A percentile compares a stretch with the other conserved stretches of the same genome.
phyloP scores from a whole-genome alignment of 2,888 invertebrate species.

The Lamellibrachia columna region DNA sequence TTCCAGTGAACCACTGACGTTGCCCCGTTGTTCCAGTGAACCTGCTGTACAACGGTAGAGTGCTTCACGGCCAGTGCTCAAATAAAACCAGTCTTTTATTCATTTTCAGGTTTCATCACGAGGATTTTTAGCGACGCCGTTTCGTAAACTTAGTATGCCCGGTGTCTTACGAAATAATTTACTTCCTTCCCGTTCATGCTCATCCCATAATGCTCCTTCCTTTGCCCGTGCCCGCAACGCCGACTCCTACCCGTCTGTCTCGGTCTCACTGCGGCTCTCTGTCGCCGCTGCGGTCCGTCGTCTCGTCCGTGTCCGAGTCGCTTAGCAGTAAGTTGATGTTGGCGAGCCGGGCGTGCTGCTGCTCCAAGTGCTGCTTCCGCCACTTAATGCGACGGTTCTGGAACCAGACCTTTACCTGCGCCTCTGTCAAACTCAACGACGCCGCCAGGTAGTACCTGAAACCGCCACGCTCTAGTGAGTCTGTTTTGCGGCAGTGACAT shows the following conservation, averaged over 20 bases:
- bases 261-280: not conserved
- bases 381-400: slow-evolving; percentile 82
- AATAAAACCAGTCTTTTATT: not conserved
- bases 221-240: not conserved
- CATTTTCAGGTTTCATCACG: too few relatives aligned
- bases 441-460: slow-evolving; percentile 79
- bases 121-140: too few relatives aligned
- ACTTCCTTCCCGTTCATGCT: not conserved
- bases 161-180: not conserved
- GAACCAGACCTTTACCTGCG: slow-evolving; percentile 76
- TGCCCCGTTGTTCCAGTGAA: too few relatives aligned
- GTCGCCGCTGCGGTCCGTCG: not conserved
- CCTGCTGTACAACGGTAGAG: too few relatives aligned
- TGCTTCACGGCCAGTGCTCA: too few relatives aligned
- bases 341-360: not conserved
- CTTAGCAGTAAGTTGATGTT: not conserved
- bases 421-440: slow-evolving; percentile 85
- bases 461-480: not conserved
- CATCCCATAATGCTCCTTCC: not conserved
- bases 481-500: not conserved
- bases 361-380: slow-evolving; percentile 85
- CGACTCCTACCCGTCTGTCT: not conserved
- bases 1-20: too few relatives aligned
- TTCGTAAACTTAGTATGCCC: too few relatives aligned
- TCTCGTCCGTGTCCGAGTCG: not conserved